Percentiles rank a stretch among this genome's conserved stretches.
These are phyloP conservation scores for Aleiodes testaceus DNA, from an alignment of 2,888 invertebrate species.

Conservation along the genomic window DNA sequence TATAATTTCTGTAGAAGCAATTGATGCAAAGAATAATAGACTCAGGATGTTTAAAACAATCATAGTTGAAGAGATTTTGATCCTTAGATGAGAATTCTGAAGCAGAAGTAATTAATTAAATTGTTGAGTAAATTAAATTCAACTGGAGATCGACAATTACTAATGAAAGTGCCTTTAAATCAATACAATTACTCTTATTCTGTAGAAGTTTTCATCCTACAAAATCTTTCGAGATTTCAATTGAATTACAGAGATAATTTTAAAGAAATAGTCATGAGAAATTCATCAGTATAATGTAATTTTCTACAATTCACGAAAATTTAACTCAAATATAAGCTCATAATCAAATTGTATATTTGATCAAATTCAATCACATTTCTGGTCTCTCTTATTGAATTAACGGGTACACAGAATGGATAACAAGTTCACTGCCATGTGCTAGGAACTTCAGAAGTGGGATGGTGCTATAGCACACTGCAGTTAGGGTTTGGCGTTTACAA, in stretches of 20 bases:
- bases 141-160: too few relatives aligned
- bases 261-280: background rate
- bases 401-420: conserved; percentile 26
- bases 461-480: background rate
- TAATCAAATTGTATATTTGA: conserved; percentile 29
- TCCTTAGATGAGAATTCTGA: too few relatives aligned
- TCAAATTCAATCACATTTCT: conserved; percentile 25
- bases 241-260: background rate
- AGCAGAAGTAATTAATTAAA: too few relatives aligned
- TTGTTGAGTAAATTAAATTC: too few relatives aligned
- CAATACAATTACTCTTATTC: too few relatives aligned
- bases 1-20: background rate
- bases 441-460: conserved; percentile 21
- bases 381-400: conserved; percentile 22
- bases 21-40: background rate
- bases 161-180: too few relatives aligned
- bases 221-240: too few relatives aligned
- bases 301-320: background rate
- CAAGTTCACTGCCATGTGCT: conserved; percentile 26
- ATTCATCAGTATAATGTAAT: background rate
- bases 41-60: background rate
- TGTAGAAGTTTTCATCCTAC: too few relatives aligned
- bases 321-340: conserved; percentile 22
- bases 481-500: conserved; percentile 15
- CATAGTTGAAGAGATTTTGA: too few relatives aligned